Conservation (phyloP, 2,888 invertebrate species). For the Myopa tessellatipennis region DNA sequence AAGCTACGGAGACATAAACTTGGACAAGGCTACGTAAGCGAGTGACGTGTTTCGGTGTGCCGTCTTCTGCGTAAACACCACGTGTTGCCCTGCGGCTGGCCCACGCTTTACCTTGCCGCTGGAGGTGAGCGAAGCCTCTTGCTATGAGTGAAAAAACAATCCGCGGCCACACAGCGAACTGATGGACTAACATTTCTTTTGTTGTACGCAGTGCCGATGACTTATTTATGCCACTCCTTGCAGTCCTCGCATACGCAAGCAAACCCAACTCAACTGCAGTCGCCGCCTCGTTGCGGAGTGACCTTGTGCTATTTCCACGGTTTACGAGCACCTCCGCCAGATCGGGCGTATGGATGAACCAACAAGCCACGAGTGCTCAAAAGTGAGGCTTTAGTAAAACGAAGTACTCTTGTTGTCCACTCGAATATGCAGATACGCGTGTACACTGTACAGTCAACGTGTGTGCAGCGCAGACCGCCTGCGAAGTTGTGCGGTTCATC, state of each 20-base stretch:
- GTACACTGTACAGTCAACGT: not conserved
- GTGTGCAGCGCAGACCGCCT: not conserved
- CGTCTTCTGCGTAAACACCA: not conserved
- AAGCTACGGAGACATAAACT: not conserved
- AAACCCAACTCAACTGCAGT: not conserved
- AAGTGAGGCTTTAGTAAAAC: constrained; percentile 10
- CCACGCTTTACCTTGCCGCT: not conserved
- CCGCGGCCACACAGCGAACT: not conserved
- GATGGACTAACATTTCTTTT: not conserved
- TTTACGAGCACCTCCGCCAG: not conserved
- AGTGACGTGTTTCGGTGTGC: not conserved
- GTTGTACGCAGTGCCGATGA: not conserved
- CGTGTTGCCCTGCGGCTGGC: not conserved
- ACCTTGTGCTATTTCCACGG: constrained; percentile 11
- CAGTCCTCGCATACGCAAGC: not conserved
- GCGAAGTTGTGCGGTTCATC: not conserved
- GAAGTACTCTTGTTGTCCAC: not conserved
- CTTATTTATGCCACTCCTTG: constrained; percentile 6
- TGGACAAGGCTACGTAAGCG: not conserved
- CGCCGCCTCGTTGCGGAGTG: not conserved
- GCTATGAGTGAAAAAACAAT: not conserved
- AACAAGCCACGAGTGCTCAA: not conserved
- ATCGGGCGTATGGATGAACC: not conserved
- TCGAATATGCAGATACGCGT: not conserved
- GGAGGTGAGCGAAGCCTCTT: not conserved